phyloP scores from a whole-genome alignment of 2,888 invertebrate species.

The Ichneumoninae sp. region DNA sequence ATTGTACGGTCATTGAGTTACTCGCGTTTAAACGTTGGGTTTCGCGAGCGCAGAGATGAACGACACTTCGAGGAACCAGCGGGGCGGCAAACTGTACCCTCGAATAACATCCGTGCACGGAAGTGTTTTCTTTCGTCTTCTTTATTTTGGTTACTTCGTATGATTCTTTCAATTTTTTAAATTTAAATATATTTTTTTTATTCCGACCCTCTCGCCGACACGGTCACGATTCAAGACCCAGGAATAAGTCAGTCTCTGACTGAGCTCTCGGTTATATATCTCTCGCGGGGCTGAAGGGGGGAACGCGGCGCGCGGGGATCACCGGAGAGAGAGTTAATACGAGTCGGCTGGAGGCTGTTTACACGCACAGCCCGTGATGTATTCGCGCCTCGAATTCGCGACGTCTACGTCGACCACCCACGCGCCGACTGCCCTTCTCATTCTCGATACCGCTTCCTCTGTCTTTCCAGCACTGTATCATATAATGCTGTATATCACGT shows the following conservation, averaged over 20 bases:
- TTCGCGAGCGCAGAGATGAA: conserved; percentile 8
- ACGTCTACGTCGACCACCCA: conserved; percentile 71
- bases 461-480: not conserved
- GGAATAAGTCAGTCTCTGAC: conserved; percentile 51
- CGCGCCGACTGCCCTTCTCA: conserved; percentile 49
- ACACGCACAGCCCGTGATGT: conserved; percentile 73
- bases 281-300: conserved; percentile 34
- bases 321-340: conserved; percentile 73
- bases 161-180: not conserved
- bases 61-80: conserved; percentile 4
- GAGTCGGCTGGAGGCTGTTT: conserved; percentile 74
- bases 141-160: conserved; percentile 14
- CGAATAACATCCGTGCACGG: conserved; percentile 33
- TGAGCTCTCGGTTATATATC: conserved; percentile 47
- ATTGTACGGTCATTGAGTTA: conserved; percentile 68
- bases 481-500: not conserved
- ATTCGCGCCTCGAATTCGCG: conserved; percentile 73
- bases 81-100: not conserved
- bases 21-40: conserved; percentile 32
- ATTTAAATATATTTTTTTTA: not conserved
- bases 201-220: conserved; percentile 17
- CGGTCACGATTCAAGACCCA: conserved; percentile 42
- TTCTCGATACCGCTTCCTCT: conserved; percentile 7
- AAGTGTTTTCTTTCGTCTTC: conserved; percentile 46
- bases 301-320: conserved; percentile 52